Evolutionary conservation across 2,113 vertebrate species (phyloP).

Genomic region (Poeciliopsis turrubarensis): DNA sequence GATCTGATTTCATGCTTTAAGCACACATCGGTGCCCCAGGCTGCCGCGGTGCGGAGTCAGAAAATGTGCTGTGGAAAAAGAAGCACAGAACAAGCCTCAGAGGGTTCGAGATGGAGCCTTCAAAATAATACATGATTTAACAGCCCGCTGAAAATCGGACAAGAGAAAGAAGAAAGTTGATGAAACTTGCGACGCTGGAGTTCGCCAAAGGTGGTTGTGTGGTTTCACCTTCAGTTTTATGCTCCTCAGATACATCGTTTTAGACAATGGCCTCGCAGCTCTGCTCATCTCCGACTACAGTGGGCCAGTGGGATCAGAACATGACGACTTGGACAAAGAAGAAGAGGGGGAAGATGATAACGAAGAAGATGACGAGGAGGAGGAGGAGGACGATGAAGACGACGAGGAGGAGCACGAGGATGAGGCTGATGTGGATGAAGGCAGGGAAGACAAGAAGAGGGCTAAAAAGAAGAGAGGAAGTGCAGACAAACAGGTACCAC

Average conservation of each 20-base stretch:
- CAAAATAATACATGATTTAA: slow-evolving; percentile 33
- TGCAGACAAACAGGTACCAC: slow-evolving; percentile 90
- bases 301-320: slow-evolving; percentile 33
- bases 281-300: slow-evolving; percentile 94
- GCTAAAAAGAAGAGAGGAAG: slow-evolving; percentile 80
- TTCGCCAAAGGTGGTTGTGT: background rate
- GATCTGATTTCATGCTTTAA: slow-evolving; percentile 64
- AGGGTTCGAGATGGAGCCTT: slow-evolving; percentile 26
- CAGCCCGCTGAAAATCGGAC: background rate
- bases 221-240: slow-evolving; percentile 20
- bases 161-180: background rate
- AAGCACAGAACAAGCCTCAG: slow-evolving; percentile 27
- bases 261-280: slow-evolving; percentile 89
- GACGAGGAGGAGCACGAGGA: slow-evolving; percentile 75
- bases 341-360: slow-evolving; percentile 62
- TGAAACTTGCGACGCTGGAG: background rate
- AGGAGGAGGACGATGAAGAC: slow-evolving; percentile 84
- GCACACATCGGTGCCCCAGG: slow-evolving; percentile 45
- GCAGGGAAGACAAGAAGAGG: slow-evolving; percentile 46
- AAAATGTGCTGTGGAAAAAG: slow-evolving; percentile 36
- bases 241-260: slow-evolving; percentile 84
- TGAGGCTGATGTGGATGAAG: slow-evolving; percentile 83
- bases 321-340: slow-evolving; percentile 41
- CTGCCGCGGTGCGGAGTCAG: slow-evolving; percentile 28
- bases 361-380: slow-evolving; percentile 75